Evolutionary conservation across 92 coral and sea anemone genomes (phyloP).

Genomic region (Porites rus): DNA sequence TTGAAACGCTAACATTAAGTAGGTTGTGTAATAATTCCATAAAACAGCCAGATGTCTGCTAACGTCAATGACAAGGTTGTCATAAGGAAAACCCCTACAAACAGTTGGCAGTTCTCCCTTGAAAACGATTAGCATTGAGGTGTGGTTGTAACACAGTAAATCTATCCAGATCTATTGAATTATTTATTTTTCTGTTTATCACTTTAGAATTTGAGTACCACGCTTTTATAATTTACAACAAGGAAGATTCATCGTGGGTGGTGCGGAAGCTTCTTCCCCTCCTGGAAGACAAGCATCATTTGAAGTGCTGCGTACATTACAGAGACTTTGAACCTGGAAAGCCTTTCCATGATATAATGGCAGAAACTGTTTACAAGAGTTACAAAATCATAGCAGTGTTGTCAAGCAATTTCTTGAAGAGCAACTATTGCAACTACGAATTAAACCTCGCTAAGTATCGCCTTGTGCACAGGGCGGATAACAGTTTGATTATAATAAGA

Average conservation of each 20-base stretch:
- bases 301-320: constrained; percentile 38
- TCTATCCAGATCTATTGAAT: too few species aligned
- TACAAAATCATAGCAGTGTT: constrained; percentile 28
- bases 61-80: too few species aligned
- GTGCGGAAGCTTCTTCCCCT: not conserved
- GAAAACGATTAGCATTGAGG: too few species aligned
- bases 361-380: constrained; percentile 16
- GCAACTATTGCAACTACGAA: constrained; percentile 20
- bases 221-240: constrained; percentile 29
- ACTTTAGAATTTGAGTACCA: constrained; percentile 12
- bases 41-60: too few species aligned
- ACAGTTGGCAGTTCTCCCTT: too few species aligned
- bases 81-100: too few species aligned
- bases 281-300: constrained; percentile 10
- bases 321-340: constrained; percentile 31
- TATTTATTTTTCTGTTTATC: not conserved
- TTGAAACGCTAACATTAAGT: too few species aligned
- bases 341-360: constrained; percentile 19
- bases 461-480: not conserved
- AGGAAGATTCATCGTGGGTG: not conserved
- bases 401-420: constrained; percentile 22
- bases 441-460: constrained; percentile 22
- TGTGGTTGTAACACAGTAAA: too few species aligned
- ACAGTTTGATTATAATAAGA: constrained; percentile 17
- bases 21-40: too few species aligned